Conservation (phyloP, 2,888 invertebrate genomes). For the Sisyra nigra region DNA sequence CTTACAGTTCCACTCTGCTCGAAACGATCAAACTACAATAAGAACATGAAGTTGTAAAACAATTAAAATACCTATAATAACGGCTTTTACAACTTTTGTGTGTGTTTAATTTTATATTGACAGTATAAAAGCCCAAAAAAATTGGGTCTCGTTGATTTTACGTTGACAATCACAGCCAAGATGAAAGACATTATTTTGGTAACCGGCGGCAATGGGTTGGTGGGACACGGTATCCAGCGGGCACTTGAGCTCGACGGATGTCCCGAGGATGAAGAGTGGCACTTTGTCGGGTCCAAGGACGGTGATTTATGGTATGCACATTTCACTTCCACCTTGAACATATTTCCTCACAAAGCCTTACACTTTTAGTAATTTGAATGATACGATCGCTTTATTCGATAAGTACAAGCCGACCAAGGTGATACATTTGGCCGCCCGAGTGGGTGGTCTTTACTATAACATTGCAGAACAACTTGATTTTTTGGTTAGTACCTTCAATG, state of each 20-base stretch:
- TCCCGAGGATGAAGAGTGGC: constrained; percentile 58
- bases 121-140: too few species aligned
- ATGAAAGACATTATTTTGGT: constrained; percentile 52
- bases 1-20: too few species aligned
- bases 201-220: constrained; percentile 94
- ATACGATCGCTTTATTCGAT: constrained; percentile 65
- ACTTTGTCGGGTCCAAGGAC: constrained; percentile 85
- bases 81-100: too few species aligned
- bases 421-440: constrained; percentile 95
- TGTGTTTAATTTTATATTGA: too few species aligned
- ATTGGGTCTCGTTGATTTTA: too few species aligned
- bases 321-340: too few species aligned
- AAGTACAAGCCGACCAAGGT: constrained; percentile 83
- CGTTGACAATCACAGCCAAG: too few species aligned
- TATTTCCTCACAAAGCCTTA: too few species aligned
- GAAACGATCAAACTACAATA: too few species aligned
- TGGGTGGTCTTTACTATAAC: constrained; percentile 93
- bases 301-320: constrained; percentile 76
- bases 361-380: constrained; percentile 47
- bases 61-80: too few species aligned
- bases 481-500: constrained; percentile 45
- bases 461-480: constrained; percentile 94
- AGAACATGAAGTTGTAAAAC: too few species aligned
- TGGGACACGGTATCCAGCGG: constrained; percentile 73
- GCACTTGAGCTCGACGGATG: constrained; percentile 42